These are phyloP conservation scores for Neotoxoptera formosana DNA, from an alignment of 1,140 invertebrate genomes.

Conservation along the genomic window DNA sequence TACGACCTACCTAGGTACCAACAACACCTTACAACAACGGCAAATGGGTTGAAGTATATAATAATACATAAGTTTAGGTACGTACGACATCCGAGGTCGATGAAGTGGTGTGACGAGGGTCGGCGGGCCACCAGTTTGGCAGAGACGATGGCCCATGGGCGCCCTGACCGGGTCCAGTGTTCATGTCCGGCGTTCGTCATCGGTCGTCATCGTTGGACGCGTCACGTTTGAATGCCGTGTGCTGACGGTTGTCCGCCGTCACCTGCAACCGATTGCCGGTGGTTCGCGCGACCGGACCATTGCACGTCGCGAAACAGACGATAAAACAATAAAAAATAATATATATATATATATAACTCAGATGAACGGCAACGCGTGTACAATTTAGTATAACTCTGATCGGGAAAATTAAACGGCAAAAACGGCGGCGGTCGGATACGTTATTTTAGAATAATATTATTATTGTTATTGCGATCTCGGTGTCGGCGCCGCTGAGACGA, in stretches of 20 bases:
- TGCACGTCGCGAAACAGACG: not conserved
- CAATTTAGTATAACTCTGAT: too few species aligned
- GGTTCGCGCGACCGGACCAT: conserved; percentile 27
- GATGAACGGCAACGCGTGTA: not conserved
- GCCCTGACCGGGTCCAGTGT: conserved; percentile 44
- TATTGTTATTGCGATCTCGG: not conserved
- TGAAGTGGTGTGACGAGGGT: conserved; percentile 31
- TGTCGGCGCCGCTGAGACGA: not conserved
- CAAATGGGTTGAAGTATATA: too few species aligned
- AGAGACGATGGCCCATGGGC: conserved; percentile 46
- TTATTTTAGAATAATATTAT: not conserved
- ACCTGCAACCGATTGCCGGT: not conserved
- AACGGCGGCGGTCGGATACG: not conserved
- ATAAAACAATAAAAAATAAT: too few species aligned
- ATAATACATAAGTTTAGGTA: not conserved
- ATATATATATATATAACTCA: not conserved
- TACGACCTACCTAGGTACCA: too few species aligned
- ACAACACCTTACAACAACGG: not conserved
- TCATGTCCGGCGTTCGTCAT: conserved; percentile 35
- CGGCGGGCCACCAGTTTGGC: conserved; percentile 39
- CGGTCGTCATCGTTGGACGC: conserved; percentile 25
- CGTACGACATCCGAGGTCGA: conserved; percentile 51
- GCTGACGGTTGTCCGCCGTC: not conserved
- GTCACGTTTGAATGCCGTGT: not conserved
- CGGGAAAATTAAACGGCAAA: not conserved